Conservation (phyloP, 2,888 invertebrate genomes). For the Nephrotoma flavescens region DNA sequence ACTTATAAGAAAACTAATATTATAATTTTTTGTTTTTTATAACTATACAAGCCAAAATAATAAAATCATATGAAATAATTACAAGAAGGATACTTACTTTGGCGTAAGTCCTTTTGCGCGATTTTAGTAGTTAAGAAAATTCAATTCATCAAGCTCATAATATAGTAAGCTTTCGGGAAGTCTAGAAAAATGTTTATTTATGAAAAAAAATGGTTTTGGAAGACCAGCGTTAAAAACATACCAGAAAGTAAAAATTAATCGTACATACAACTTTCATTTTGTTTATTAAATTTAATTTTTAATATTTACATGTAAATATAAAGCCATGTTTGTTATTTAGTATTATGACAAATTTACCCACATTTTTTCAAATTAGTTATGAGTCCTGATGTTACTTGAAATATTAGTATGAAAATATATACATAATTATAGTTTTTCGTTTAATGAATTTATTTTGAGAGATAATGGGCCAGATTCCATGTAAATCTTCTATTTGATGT, state of each 20-base stretch:
- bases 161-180: neutral
- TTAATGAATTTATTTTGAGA: too few species aligned
- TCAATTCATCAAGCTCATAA: neutral
- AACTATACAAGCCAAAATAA: neutral
- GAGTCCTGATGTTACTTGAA: neutral
- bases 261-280: neutral
- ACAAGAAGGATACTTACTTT: neutral
- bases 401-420: neutral
- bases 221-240: neutral
- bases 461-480: too few species aligned
- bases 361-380: neutral
- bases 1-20: neutral
- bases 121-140: neutral
- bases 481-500: too few species aligned
- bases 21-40: neutral
- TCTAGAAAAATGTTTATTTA: neutral
- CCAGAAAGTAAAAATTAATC: neutral
- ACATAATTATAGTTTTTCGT: too few species aligned
- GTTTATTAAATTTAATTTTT: neutral
- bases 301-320: neutral
- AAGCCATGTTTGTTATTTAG: neutral
- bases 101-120: neutral
- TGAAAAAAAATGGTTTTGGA: neutral
- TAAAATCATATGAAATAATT: neutral
- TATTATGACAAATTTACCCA: neutral